A percentile compares a stretch with the other conserved stretches of the same genome.
phyloP scores from a whole-genome alignment of 2,113 vertebrate genomes.

The Vulpes lagopus region DNA sequence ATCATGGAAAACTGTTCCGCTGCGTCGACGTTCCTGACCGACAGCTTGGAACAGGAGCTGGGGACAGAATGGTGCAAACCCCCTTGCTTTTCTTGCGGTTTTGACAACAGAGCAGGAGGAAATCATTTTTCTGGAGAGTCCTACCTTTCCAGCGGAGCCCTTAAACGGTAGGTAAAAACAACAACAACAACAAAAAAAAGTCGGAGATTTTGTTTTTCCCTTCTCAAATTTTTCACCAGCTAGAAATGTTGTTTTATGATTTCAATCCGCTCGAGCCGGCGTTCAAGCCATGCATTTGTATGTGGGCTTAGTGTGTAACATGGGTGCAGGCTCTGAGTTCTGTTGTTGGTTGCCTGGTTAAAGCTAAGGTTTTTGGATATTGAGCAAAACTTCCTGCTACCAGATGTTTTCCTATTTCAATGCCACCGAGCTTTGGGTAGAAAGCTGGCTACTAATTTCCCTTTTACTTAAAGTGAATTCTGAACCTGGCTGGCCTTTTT shows the following conservation, averaged over 20 bases:
- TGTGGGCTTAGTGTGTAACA: neutral
- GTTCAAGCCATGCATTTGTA: neutral
- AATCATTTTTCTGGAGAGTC: conserved; percentile 89
- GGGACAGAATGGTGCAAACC: conserved; percentile 85
- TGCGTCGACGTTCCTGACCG: conserved; percentile 86
- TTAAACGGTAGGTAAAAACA: conserved; percentile 91
- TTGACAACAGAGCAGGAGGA: conserved; percentile 85
- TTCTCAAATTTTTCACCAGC: neutral
- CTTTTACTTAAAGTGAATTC: conserved; percentile 42
- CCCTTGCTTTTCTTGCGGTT: conserved; percentile 92
- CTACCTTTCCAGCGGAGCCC: conserved; percentile 91
- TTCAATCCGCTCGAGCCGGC: neutral
- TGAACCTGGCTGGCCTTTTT: neutral
- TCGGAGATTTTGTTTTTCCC: neutral
- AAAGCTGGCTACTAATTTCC: neutral
- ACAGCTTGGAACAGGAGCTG: conserved; percentile 88
- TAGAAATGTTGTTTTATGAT: neutral
- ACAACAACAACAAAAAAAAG: no score
- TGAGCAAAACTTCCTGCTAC: neutral
- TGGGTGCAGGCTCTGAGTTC: neutral
- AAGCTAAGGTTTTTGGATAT: neutral
- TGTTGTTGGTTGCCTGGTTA: neutral
- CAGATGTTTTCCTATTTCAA: neutral
- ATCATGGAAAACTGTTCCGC: conserved; percentile 90
- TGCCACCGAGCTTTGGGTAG: neutral